A percentile compares a stretch with the other conserved stretches of the same genome.
Conservation (phyloP, 2,797 vertebrate genomes). For the Limosa lapponica region DNA sequence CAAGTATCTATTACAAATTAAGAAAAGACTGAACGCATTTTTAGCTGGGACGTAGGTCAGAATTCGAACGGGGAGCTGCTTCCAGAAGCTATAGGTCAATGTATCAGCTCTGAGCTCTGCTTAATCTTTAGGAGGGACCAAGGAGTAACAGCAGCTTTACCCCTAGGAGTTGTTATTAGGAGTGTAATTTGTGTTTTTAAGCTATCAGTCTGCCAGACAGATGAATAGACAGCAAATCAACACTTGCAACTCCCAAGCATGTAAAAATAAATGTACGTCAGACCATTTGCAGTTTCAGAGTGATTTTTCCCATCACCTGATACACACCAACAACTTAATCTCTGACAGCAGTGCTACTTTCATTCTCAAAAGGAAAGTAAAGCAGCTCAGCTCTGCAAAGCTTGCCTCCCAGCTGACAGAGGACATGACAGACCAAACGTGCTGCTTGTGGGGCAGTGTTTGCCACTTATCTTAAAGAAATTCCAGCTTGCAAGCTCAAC, state of each 20-base stretch:
- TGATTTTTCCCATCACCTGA: conserved; percentile 45
- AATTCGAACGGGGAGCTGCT: neutral
- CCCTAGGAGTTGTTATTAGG: neutral
- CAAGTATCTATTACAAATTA: conserved; percentile 39
- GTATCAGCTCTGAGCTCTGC: neutral
- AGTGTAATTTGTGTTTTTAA: neutral
- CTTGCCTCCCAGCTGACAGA: conserved; percentile 4
- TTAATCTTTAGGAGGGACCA: neutral
- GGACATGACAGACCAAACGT: neutral
- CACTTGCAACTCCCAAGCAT: neutral
- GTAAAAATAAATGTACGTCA: neutral
- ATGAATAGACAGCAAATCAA: neutral
- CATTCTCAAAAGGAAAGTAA: conserved; percentile 67
- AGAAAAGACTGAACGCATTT: conserved; percentile 15
- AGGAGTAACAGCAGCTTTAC: neutral
- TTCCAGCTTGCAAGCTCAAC: neutral
- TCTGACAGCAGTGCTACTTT: conserved; percentile 55
- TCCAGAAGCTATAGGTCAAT: neutral
- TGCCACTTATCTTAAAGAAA: neutral
- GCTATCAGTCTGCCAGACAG: neutral
- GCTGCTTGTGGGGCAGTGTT: neutral
- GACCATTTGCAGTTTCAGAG: neutral
- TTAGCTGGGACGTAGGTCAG: conserved; percentile 45
- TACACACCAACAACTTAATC: neutral
- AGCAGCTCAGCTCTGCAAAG: conserved; percentile 37